Conservation (phyloP, 2,888 invertebrate genomes). For the Trachelus tabidus region DNA sequence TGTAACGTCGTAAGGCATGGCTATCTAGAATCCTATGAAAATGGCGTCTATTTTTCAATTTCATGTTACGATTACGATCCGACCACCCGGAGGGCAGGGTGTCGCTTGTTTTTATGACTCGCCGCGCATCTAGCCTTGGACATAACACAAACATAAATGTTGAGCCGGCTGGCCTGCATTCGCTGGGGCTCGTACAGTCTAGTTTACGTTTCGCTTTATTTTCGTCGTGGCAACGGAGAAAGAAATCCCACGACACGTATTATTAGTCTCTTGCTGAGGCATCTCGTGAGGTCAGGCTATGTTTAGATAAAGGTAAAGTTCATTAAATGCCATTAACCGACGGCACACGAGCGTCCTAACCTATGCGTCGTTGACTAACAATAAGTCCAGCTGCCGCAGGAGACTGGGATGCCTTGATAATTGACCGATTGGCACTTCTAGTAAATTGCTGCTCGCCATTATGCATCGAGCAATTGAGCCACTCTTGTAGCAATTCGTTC, state of each 20-base stretch:
- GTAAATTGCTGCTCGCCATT: background rate
- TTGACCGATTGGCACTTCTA: background rate
- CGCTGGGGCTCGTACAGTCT: background rate
- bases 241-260: constrained; percentile 4
- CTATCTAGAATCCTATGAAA: background rate
- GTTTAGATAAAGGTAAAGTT: constrained; percentile 16
- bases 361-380: background rate
- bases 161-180: background rate
- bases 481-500: background rate
- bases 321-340: constrained; percentile 26
- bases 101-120: background rate
- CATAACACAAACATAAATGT: background rate
- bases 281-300: constrained; percentile 6
- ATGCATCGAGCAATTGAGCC: background rate
- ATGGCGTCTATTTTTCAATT: background rate
- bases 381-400: background rate
- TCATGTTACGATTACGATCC: background rate
- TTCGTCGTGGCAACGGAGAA: background rate
- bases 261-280: background rate
- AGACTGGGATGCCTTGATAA: background rate
- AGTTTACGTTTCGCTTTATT: background rate
- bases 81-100: background rate
- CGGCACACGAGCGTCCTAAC: background rate
- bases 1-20: background rate
- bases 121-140: background rate